phyloP scores from a whole-genome alignment of 2,888 invertebrate species.

The Volucella bombylans region DNA sequence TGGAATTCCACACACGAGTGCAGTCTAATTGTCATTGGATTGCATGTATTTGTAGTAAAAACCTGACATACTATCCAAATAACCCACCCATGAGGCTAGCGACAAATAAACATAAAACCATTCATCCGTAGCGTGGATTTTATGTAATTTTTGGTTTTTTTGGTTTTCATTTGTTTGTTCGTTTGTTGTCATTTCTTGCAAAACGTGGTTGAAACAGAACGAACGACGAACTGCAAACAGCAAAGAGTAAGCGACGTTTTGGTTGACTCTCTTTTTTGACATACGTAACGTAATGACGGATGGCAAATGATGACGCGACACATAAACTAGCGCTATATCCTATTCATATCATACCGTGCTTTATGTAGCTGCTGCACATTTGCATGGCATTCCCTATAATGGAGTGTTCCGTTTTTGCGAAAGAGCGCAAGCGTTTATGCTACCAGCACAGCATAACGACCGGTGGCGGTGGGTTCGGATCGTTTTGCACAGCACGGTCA shows the following conservation, averaged over 20 bases:
- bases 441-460: conserved; percentile 41
- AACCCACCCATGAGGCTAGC: background rate
- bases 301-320: conserved; percentile 19
- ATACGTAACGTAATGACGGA: conserved; percentile 45
- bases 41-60: background rate
- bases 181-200: conserved; percentile 23
- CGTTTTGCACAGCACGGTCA: conserved; percentile 50
- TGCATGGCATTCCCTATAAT: conserved; percentile 55
- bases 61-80: background rate
- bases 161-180: conserved; percentile 7
- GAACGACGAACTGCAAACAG: background rate
- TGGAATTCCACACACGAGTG: conserved; percentile 4
- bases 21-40: conserved; percentile 20
- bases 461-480: conserved; percentile 12
- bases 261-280: background rate
- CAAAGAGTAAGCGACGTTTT: conserved; percentile 6
- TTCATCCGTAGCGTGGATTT: conserved; percentile 37
- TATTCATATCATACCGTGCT: background rate
- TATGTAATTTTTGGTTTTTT: conserved; percentile 30
- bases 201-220: conserved; percentile 28
- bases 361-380: conserved; percentile 32
- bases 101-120: conserved; percentile 14
- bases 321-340: conserved; percentile 1
- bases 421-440: conserved; percentile 17
- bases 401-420: conserved; percentile 48